phyloP scores from a whole-genome alignment of 2,113 vertebrate species.

The Oenanthe melanoleuca region DNA sequence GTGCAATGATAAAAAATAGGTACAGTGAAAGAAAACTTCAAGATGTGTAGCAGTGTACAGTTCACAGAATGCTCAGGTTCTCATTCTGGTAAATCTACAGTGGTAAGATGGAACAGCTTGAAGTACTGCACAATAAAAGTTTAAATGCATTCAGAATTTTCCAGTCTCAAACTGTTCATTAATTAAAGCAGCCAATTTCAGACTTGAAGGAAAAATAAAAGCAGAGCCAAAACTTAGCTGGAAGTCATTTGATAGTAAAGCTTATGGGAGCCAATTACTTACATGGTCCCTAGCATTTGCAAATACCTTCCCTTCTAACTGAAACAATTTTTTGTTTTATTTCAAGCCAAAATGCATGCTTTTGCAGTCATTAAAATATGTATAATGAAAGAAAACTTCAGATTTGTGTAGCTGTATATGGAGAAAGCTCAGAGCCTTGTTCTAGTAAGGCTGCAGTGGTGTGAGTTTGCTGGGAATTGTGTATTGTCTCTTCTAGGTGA shows the following conservation, averaged over 20 bases:
- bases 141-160: constrained; percentile 32
- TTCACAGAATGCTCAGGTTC: neutral
- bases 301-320: neutral
- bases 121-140: neutral
- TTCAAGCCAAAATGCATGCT: neutral
- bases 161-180: constrained; percentile 18
- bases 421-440: neutral
- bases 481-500: neutral
- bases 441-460: neutral
- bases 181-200: constrained; percentile 44
- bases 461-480: neutral
- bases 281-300: neutral
- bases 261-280: neutral
- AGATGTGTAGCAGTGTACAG: neutral
- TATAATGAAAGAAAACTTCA: neutral
- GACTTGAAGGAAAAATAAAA: constrained; percentile 37
- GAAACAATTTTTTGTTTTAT: neutral
- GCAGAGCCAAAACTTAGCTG: constrained; percentile 1
- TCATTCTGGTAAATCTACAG: neutral
- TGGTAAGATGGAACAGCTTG: neutral
- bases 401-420: neutral
- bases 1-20: neutral
- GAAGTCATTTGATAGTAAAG: neutral
- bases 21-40: neutral
- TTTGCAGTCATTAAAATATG: neutral